Evolutionary conservation across 2,888 invertebrate genomes (phyloP), one percentile per base, ranked within the genome.

Genomic region (Orthosia gothica): DNA sequence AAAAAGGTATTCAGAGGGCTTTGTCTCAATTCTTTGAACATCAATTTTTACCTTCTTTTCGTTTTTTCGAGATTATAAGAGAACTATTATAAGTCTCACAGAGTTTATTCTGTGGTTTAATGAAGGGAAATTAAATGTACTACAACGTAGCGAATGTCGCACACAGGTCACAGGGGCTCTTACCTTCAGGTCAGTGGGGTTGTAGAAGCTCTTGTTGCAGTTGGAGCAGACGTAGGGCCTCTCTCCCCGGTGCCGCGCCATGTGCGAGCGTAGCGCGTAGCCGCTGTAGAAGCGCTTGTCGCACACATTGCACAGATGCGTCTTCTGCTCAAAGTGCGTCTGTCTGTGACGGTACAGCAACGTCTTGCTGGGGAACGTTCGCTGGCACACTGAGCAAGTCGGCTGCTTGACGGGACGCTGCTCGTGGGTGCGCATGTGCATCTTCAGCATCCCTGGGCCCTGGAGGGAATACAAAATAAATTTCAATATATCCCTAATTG

Each of bases 391-490:
- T 13, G 97, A 97, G 89, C 97, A 97, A 0, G 97, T 97, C 1
- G 97, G 97, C 81, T 97, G 96, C 85, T 97, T 97, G 1, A 97
- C 96, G 0, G 97, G 97, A 0, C 97, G 95, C 84, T 97, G 93
- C 85, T 97, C 97, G 91, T 97, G 97, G 0, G 97, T 97, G 15
- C 97, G 97, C 97, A 97, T 97, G 88, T 97, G 97, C 97, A 97
- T 97, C 85, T 97, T 97, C 50, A 97, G 89, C 97, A 97, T 97
- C 20, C 97, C 97, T 0, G 97, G 97, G 12, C 97, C 97, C 95
- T 96, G 89, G 1, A 70, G 9, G 20, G 12, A 47, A 26, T 13
- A 40, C 1, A 2, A 49, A 12, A 18, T 20, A 16, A 9, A 5
- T 23, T 69, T 69, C 23, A 68, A 32, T 13, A 2, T 20, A 18